Percentiles rank a stretch among this genome's conserved stretches.
phyloP scores from a whole-genome alignment of 2,113 vertebrate species.

The Austrofundulus limnaeus region DNA sequence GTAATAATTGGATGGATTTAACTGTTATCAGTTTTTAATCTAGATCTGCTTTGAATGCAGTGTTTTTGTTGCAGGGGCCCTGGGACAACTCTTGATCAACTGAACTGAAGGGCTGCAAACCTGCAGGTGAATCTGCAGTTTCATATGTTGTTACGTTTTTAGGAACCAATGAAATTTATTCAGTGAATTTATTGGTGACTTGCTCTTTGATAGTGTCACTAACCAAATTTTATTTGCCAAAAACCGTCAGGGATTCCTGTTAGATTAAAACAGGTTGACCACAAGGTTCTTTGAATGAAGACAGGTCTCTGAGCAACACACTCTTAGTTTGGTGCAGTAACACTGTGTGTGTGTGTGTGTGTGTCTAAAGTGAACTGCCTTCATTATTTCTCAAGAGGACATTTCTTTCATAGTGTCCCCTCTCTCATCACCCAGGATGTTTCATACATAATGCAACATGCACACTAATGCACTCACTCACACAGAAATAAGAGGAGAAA shows the following conservation, averaged over 20 bases:
- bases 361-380: constrained; percentile 22
- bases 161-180: no score
- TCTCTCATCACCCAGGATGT: constrained; percentile 18
- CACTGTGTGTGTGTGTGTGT: constrained; percentile 1
- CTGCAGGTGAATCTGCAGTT: no score
- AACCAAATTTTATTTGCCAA: no score
- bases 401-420: constrained; percentile 40
- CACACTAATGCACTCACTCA: constrained; percentile 12
- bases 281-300: constrained; percentile 16
- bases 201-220: no score
- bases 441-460: constrained; percentile 40
- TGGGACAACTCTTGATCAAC: no score
- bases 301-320: constrained; percentile 45
- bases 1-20: no score
- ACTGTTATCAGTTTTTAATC: no score
- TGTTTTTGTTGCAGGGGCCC: no score
- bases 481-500: background rate
- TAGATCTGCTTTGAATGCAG: no score
- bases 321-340: constrained; percentile 2
- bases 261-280: constrained; percentile 6
- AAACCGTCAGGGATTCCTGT: background rate
- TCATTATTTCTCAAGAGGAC: constrained; percentile 73
- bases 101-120: no score
- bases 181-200: no score
- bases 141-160: no score